Evolutionary conservation across 92 coral and sea anemone genomes (phyloP), one percentile per base, ranked within the genome.

Genomic region (Pocillopora grandis): DNA sequence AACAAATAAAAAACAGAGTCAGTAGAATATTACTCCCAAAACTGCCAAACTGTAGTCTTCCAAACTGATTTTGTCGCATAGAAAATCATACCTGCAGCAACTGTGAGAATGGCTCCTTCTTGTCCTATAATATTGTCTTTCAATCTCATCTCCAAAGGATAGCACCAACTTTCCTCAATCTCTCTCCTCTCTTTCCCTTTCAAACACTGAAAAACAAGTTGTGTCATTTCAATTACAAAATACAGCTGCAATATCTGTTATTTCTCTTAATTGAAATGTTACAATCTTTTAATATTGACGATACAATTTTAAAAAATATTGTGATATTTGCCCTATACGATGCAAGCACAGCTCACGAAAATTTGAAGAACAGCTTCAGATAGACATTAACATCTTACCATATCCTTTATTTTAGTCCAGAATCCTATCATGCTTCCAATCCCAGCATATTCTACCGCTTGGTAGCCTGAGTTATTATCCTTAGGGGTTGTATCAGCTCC

Each of bases 81-180:
- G 62, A 63, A 4, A 2, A 35, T 67, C 90, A 18, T 72, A 96
- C 99, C 92, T 89, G 98, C 95, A 71, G 99, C 91, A 42, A 96
- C 99, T 85, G 93, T 87, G 21, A 95, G 88, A n/a, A 96, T 92
- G 37, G 99, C 95, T 58, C 99, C 98, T 35, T 96, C 98, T 78
- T 96, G 99, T 72, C 99, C 99, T 62, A 96, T 95, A 37, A 96
- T 96, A 80, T 92, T 92, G 67, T 96, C 99, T 57, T 90, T 95
- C 12, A 96, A 84, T 71, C 99, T 93, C 83, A 87, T 87, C 73
- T 96, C 99, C 64, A 96, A 85, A 16, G 99, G 98, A 86, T 96
- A 96, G 48, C 92, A 84, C 65, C 95, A 84, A 13, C 99, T 84
- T 63, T 96, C 99, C 17, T 91, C 94, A 72, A 90, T 88, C 70